Evolutionary conservation across 2,888 invertebrate genomes (phyloP).

Genomic region (Lycophotia porphyrea): DNA sequence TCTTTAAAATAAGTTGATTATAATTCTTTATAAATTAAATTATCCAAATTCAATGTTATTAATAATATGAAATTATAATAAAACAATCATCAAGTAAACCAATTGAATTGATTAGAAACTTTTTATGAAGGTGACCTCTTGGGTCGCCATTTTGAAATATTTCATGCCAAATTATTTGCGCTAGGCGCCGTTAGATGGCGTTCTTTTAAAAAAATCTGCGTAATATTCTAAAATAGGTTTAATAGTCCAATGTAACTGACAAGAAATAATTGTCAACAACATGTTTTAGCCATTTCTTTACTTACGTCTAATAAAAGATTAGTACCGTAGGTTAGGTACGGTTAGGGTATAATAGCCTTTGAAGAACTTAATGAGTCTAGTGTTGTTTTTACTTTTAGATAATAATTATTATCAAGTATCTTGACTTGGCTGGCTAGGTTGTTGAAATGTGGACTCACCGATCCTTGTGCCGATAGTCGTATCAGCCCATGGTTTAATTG

Average conservation of each 20-base stretch:
- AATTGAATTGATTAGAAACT: background rate
- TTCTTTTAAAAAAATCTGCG: constrained; percentile 4
- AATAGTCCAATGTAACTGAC: constrained; percentile 10
- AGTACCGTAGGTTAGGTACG: background rate
- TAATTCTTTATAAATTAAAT: background rate
- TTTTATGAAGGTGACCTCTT: background rate
- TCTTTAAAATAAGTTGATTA: constrained; percentile 1
- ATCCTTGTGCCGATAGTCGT: no score
- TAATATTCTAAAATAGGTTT: constrained; percentile 48
- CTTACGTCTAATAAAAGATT: background rate
- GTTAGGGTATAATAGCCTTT: background rate
- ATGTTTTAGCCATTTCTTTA: background rate
- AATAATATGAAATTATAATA: background rate
- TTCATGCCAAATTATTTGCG: background rate
- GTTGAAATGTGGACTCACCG: no score
- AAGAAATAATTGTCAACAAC: background rate
- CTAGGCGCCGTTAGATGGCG: constrained; percentile 10
- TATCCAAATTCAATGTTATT: background rate
- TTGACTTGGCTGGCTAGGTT: no score
- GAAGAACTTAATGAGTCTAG: background rate
- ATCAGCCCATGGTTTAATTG: no score
- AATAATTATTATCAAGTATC: background rate
- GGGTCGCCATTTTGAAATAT: constrained; percentile 11
- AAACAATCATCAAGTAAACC: background rate
- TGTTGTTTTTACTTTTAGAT: background rate